Evolutionary conservation across 2,113 vertebrate genomes (phyloP).

Genomic region (Phyllostomus hastatus): DNA sequence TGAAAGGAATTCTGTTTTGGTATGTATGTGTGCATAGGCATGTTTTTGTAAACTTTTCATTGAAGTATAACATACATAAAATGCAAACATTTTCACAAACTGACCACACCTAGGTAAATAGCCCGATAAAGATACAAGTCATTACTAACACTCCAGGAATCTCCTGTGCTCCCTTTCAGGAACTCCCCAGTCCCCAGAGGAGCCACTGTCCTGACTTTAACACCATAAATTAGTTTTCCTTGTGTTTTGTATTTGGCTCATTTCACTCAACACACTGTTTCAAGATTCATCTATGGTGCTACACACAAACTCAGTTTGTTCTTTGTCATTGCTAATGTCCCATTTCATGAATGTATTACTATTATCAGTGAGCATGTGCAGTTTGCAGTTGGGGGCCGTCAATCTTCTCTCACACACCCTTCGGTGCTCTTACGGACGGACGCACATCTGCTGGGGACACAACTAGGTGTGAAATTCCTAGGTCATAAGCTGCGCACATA

Average conservation of each 20-base stretch:
- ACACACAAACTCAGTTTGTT: neutral
- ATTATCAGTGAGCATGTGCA: neutral
- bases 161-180: neutral
- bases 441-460: neutral
- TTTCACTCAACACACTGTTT: neutral
- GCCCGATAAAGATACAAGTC: neutral
- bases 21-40: neutral
- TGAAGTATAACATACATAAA: neutral
- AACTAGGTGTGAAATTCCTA: neutral
- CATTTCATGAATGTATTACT: neutral
- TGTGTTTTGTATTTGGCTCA: neutral
- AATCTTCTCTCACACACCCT: neutral
- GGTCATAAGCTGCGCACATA: neutral
- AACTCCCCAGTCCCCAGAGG: neutral
- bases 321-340: neutral
- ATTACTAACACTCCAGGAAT: neutral
- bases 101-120: neutral
- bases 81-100: neutral
- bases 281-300: neutral
- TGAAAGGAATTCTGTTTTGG: neutral
- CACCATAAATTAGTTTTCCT: neutral
- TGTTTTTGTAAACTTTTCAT: neutral
- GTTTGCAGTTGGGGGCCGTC: neutral
- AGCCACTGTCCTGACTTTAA: neutral
- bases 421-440: neutral